Evolutionary conservation across 1,140 invertebrate species (phyloP).

Genomic region (Drosophila sechellia): DNA sequence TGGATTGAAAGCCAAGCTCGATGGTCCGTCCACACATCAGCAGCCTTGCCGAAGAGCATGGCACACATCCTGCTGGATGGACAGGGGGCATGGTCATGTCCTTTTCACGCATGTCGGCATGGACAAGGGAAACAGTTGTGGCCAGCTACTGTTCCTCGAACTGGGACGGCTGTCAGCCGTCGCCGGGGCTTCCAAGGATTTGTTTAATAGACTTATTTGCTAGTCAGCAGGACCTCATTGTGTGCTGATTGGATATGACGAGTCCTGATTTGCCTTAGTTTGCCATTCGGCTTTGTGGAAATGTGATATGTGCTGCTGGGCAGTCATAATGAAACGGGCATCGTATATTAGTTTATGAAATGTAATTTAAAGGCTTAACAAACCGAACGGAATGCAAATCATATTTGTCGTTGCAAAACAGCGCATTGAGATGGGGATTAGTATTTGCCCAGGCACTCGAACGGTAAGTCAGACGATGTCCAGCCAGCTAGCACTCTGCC

Average conservation of each 20-base stretch:
- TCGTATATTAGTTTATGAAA: constrained; percentile 29
- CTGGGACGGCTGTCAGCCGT: constrained; percentile 2
- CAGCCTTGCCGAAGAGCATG: constrained; percentile 23
- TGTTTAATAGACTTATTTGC: constrained; percentile 61
- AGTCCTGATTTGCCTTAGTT: constrained; percentile 46
- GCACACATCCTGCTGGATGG: constrained; percentile 24
- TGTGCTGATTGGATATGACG: constrained; percentile 68
- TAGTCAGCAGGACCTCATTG: constrained; percentile 37
- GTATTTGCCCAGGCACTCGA: constrained; percentile 25
- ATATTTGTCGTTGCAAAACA: constrained; percentile 23
- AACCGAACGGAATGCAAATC: constrained; percentile 17
- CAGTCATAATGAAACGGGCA: constrained; percentile 18
- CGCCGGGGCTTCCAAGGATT: constrained; percentile 19
- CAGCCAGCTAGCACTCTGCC: constrained; percentile 3
- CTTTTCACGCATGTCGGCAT: constrained; percentile 35
- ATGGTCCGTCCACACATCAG: constrained; percentile 26
- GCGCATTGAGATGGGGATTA: constrained; percentile 11
- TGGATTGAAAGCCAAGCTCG: constrained; percentile 1
- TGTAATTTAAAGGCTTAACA: constrained; percentile 40
- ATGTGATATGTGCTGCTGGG: constrained; percentile 6
- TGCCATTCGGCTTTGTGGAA: constrained; percentile 10
- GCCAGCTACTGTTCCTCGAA: constrained; percentile 9
- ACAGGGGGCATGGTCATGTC: constrained; percentile 15
- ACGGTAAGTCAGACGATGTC: constrained; percentile 16
- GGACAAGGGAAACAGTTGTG: constrained; percentile 31